Evolutionary conservation across 2,797 vertebrate species (phyloP), one percentile per base, ranked within the genome.

Genomic region (Paratrypauchen microcephalus): DNA sequence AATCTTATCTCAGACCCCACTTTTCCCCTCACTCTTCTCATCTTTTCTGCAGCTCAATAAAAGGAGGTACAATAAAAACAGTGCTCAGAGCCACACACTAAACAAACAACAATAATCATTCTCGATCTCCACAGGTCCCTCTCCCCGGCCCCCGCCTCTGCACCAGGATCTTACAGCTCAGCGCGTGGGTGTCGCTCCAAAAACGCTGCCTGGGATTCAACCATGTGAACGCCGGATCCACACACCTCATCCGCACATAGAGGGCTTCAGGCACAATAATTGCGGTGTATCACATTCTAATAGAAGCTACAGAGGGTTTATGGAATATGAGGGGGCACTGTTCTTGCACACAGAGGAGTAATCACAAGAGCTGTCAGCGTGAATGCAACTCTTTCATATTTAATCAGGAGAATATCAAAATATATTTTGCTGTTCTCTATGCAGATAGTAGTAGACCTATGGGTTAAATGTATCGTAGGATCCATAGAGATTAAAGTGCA

Each of bases 91-190:
- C 74, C 58, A 72, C 64, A 30, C 48, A 41, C 62, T 50, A 73
- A 24, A 39, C 72, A 68, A 41, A 70, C 58, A 41, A 70, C 58
- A 75, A 77, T 78, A 78, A 82, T 83, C 63, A 78, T 63, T 65
- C 67, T 76, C 68, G 68, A 83, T 81, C 80, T 76, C 62, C 65
- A 66, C 55, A 74, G 75, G 60, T 77, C 67, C 79, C 79, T 79
- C 63, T 64, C 48, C 67, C 72, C 80, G 68, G 76, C 63, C 69
- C 73, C 76, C 23, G 13, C 74, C 66, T 70, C 24, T 64, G 24
- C 75, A 75, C 18, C 39, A 26, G 66, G 66, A 83, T 75, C 72
- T 52, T 80, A 82, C 64, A 78, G 61, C 52, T 72, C 70, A 59
- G 45, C 70, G 67, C 54, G 81, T 75, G 74, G 79, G 81, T 75